Evolutionary conservation across 2,888 invertebrate genomes (phyloP).

Genomic region (Lissonota sp.): DNA sequence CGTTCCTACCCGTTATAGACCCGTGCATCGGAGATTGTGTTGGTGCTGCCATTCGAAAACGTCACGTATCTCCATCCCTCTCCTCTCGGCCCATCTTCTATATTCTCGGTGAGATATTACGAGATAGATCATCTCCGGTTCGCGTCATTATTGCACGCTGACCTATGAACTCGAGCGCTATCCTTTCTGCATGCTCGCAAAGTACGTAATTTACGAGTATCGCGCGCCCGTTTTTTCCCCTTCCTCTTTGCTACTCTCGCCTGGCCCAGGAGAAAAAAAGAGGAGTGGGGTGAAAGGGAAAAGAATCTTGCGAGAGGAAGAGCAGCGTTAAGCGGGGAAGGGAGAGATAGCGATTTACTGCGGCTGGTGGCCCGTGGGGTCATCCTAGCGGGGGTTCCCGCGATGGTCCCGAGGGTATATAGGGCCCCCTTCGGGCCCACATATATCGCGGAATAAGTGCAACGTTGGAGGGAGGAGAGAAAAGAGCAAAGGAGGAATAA

Average conservation of each 20-base stretch:
- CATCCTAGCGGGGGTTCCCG: conserved; percentile 77
- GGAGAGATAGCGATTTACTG: conserved; percentile 76
- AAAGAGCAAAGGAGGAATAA: conserved; percentile 25
- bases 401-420: conserved; percentile 35
- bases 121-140: conserved; percentile 76
- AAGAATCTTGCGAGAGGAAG: neutral
- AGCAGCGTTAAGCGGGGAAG: conserved; percentile 33
- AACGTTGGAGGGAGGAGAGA: conserved; percentile 28
- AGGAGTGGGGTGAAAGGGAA: neutral
- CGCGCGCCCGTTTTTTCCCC: conserved; percentile 73
- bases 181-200: conserved; percentile 78
- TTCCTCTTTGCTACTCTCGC: conserved; percentile 1
- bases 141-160: conserved; percentile 77
- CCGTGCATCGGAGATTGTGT: conserved; percentile 27
- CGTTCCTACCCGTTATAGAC: neutral
- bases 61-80: conserved; percentile 56
- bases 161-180: conserved; percentile 77
- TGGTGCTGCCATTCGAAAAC: conserved; percentile 57
- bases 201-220: conserved; percentile 81
- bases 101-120: conserved; percentile 72
- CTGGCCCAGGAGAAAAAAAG: conserved; percentile 23
- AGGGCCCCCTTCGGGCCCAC: conserved; percentile 37
- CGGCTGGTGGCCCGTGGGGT: conserved; percentile 75
- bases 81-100: neutral
- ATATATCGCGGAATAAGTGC: conserved; percentile 50